Evolutionary conservation across 1,140 invertebrate species (phyloP), one percentile per base, ranked within the genome.

Genomic region (Cephus cinctus): DNA sequence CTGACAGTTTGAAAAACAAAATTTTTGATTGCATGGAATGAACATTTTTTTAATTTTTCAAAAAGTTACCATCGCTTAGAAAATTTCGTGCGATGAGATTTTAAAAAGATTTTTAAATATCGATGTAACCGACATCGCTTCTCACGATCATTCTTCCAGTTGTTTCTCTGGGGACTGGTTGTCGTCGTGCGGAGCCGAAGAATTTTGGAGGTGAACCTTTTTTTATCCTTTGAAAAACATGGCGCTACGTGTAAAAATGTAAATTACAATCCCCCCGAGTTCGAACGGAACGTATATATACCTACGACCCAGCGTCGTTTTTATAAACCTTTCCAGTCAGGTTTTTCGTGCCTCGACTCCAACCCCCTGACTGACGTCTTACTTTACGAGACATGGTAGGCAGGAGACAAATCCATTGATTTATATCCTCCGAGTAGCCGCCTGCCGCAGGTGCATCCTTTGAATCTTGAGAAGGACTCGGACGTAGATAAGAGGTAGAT

Each of bases 321-420:
- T 46, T 46, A 45, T 38, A 46, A 39, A 52, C 50, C 50, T 52
- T 46, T 46, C 43, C 43, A 15, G 16, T 36, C 32, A 21, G 19
- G 27, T 16, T 11, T 12, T 14, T 48, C 25, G 22, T 20, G 4
- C 8, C 30, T 30, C 14, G 4, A 19, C 40, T 32, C 40, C 30
- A 31, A 27, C 15, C 23, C 47, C 43, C 32, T 31, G 22, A 18
- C 40, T 54, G 46, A 54, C 42, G 43, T 54, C 47, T 54, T 32
- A 50, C 52, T 54, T 45, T 41, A 39, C 18, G 39, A 41, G 18
- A 19, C 18, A 14, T 9, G 5, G 12, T 6, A 41, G 39, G 32
- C 12, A 27, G 39, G 38, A 21, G 12, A 43, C 34, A 39, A 39
- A 41, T 50, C 47, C 52, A 49, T 47, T 52, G 45, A 47, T 52